phyloP scores from a whole-genome alignment of 2,888 invertebrate species.

The Idaea aversata region DNA sequence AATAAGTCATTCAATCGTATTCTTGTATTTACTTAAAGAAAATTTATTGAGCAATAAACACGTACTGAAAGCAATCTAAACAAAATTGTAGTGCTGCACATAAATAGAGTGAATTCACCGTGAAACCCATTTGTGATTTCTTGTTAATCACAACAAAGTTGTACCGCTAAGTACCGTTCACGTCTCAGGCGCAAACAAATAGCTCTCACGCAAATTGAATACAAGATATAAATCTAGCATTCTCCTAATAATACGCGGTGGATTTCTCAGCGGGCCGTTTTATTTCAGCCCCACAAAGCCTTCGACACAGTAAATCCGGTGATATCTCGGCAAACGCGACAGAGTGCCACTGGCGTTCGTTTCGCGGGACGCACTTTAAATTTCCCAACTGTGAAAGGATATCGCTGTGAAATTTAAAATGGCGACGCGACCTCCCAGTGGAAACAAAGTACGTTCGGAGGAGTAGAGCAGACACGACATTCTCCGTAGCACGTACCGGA shows the following conservation, averaged over 20 bases:
- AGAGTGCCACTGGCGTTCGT: conserved; percentile 65
- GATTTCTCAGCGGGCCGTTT: conserved; percentile 75
- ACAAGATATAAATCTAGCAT: conserved; percentile 74
- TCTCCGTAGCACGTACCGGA: conserved; percentile 16
- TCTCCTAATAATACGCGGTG: conserved; percentile 71
- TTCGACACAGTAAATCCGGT: conserved; percentile 72
- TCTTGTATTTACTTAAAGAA: not conserved
- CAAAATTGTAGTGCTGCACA: not conserved
- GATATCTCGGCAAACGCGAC: conserved; percentile 72
- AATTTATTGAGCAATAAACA: not conserved
- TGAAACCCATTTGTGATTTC: conserved; percentile 31
- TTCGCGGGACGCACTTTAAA: conserved; percentile 69
- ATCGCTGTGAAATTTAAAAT: conserved; percentile 67
- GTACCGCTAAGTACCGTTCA: conserved; percentile 42
- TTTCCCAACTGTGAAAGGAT: conserved; percentile 63
- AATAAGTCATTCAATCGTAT: not conserved
- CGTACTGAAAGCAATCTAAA: not conserved
- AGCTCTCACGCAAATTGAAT: conserved; percentile 75
- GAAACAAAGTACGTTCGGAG: conserved; percentile 46
- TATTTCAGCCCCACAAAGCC: conserved; percentile 73
- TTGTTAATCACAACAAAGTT: conserved; percentile 47
- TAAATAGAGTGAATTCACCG: not conserved
- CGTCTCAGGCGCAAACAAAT: conserved; percentile 55
- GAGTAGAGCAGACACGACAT: conserved; percentile 23
- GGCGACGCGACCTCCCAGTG: conserved; percentile 48